A percentile compares a stretch with the other conserved stretches of the same genome.
Evolutionary conservation across 2,888 invertebrate genomes (phyloP).

Genomic region (Candidula unifasciata): DNA sequence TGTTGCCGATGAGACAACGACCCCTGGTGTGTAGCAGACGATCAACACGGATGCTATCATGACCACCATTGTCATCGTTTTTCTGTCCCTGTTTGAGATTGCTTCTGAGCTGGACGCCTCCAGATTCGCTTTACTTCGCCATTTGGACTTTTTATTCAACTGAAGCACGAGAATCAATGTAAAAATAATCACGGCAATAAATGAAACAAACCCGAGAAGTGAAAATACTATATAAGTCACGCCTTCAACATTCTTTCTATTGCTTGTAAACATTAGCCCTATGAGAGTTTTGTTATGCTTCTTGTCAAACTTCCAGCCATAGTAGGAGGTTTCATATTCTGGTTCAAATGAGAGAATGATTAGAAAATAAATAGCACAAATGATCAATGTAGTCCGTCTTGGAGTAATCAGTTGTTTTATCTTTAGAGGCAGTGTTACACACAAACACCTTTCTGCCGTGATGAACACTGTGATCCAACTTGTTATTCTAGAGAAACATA

Average conservation of each 20-base stretch:
- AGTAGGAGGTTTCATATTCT: neutral
- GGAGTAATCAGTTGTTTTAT: conserved; percentile 17
- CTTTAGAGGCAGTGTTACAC: conserved; percentile 10
- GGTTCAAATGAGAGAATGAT: neutral
- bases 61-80: conserved; percentile 11
- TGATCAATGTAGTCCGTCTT: neutral
- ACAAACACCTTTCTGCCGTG: conserved; percentile 24
- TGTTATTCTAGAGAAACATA: conserved; percentile 21
- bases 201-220: neutral
- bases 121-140: neutral
- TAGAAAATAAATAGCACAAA: neutral
- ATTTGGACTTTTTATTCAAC: neutral
- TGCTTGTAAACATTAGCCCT: neutral
- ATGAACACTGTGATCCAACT: conserved; percentile 34
- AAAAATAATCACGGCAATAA: neutral
- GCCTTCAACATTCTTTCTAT: neutral
- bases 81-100: neutral
- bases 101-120: neutral
- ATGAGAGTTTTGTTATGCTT: neutral
- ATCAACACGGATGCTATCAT: conserved; percentile 19
- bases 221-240: neutral
- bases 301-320: neutral
- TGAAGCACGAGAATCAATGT: neutral
- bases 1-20: neutral
- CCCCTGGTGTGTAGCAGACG: conserved; percentile 10